These are phyloP conservation scores for Shinisaurus crocodilurus DNA, from an alignment of 2,113 vertebrate species.

Conservation along the genomic window DNA sequence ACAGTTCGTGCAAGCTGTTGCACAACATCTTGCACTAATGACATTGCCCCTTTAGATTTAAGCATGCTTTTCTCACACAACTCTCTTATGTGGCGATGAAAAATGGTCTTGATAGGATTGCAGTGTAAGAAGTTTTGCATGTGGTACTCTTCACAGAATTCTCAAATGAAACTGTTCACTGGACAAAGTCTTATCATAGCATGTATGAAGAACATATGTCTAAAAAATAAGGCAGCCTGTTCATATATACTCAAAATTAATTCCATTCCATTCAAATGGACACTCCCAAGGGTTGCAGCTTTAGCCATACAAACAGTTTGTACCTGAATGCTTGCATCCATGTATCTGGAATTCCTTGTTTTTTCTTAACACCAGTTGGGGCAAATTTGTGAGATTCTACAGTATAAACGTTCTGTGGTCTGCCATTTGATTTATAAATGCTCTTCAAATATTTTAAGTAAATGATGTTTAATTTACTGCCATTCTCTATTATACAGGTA, in stretches of 20 bases:
- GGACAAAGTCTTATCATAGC: neutral
- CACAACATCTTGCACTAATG: neutral
- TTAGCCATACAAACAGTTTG: neutral
- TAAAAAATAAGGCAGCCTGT: neutral
- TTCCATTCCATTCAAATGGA: neutral
- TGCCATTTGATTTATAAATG: conserved; percentile 21
- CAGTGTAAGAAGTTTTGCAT: neutral
- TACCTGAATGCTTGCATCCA: neutral
- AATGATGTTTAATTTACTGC: neutral
- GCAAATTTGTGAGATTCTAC: neutral
- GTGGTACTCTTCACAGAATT: neutral
- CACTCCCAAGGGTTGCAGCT: neutral
- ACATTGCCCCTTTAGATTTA: neutral
- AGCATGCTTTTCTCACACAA: neutral
- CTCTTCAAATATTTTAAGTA: neutral
- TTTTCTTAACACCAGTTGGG: neutral
- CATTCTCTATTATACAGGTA: neutral
- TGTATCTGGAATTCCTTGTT: neutral
- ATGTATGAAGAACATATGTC: neutral
- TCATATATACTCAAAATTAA: neutral
- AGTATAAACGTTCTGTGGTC: accelerated
- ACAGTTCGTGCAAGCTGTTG: neutral
- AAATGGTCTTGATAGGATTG: too few species aligned
- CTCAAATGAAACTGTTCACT: neutral
- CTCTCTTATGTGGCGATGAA: neutral